Evolutionary conservation across 1,140 invertebrate genomes (phyloP).

Genomic region (Megathymus violae): DNA sequence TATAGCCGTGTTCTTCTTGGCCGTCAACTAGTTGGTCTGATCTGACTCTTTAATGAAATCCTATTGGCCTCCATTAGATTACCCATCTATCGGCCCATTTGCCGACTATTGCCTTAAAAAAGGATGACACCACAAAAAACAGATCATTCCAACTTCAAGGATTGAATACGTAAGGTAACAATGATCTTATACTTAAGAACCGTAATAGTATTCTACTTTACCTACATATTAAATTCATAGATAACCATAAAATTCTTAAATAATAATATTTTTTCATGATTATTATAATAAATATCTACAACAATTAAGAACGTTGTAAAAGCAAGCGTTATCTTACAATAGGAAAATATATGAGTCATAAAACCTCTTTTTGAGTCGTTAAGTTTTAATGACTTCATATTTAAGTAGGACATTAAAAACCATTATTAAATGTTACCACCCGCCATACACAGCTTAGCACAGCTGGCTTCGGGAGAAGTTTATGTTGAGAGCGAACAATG

Average conservation of each 20-base stretch:
- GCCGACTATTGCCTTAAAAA: no score
- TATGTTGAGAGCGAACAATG: slow-evolving; percentile 18
- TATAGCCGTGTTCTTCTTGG: no score
- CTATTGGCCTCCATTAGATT: no score
- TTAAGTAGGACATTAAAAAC: slow-evolving; percentile 55
- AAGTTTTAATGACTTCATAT: slow-evolving; percentile 60
- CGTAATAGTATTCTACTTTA: background rate
- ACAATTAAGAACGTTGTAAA: slow-evolving; percentile 13
- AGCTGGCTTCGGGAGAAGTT: slow-evolving; percentile 35
- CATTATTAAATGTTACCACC: slow-evolving; percentile 56
- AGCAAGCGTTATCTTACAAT: slow-evolving; percentile 42
- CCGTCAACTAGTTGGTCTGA: no score
- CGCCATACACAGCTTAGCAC: slow-evolving; percentile 36
- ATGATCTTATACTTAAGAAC: no score
- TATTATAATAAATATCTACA: background rate
- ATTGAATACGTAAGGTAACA: no score
- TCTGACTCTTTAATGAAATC: no score
- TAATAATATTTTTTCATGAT: slow-evolving; percentile 7
- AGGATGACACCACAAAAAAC: no score
- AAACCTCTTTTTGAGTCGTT: slow-evolving; percentile 58
- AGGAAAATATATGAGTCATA: slow-evolving; percentile 56
- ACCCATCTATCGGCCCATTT: no score
- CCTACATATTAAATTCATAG: background rate
- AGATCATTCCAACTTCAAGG: no score
- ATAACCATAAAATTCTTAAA: slow-evolving; percentile 1